Evolutionary conservation across 2,797 vertebrate species (phyloP).

Genomic region (Sciaenops ocellatus): DNA sequence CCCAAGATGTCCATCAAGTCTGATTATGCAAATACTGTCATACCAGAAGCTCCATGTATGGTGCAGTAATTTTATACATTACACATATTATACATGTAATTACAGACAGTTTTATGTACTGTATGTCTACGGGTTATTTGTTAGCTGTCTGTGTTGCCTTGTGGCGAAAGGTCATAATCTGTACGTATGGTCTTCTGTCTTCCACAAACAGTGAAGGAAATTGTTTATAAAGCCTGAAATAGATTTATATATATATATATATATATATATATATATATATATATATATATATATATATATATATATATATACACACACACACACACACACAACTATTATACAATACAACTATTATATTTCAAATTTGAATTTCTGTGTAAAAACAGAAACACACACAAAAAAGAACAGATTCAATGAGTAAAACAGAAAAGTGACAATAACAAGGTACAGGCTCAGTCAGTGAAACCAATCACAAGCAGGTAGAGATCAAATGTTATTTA

Average conservation of each 20-base stretch:
- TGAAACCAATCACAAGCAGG: background rate
- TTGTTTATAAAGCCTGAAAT: background rate
- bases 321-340: too few species aligned
- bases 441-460: background rate
- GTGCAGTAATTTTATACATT: background rate
- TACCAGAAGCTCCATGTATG: background rate
- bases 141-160: background rate
- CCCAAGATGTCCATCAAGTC: background rate
- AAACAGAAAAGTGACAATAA: background rate
- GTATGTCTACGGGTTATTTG: conserved; percentile 1
- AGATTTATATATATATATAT: too few species aligned
- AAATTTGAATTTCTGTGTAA: too few species aligned
- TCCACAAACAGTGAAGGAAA: background rate
- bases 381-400: background rate
- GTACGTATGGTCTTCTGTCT: background rate
- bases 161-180: background rate
- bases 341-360: too few species aligned
- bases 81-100: background rate
- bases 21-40: background rate
- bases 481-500: background rate
- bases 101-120: background rate
- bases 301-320: too few species aligned
- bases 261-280: too few species aligned
- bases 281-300: too few species aligned
- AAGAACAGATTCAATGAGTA: background rate